Percentiles rank a stretch among this genome's conserved stretches.
Conservation (phyloP, 2,888 invertebrate species). For the Encarsia formosa region DNA sequence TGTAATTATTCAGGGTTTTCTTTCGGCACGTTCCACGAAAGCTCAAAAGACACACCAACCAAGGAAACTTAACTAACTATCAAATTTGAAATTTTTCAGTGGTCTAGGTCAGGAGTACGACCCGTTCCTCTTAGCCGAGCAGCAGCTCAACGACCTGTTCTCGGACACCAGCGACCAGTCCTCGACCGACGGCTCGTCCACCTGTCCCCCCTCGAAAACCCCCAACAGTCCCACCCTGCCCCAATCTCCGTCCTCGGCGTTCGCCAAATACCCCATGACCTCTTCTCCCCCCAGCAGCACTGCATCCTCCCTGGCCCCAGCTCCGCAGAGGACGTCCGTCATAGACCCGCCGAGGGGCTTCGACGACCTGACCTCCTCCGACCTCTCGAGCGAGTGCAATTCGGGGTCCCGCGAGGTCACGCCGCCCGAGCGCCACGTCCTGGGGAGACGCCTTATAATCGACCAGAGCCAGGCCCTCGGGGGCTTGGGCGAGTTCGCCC, state of each 20-base stretch:
- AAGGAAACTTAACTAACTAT: conserved; percentile 1
- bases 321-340: conserved; percentile 42
- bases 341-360: conserved; percentile 52
- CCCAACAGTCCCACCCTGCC: conserved; percentile 28
- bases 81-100: conserved; percentile 37
- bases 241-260: conserved; percentile 48
- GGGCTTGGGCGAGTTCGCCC: conserved; percentile 23
- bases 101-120: conserved; percentile 60
- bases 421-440: neutral
- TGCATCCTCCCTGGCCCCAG: neutral
- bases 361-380: conserved; percentile 44
- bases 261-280: conserved; percentile 38
- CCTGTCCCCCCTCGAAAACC: conserved; percentile 13
- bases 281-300: conserved; percentile 18
- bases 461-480: conserved; percentile 43
- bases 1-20: no score
- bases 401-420: conserved; percentile 32
- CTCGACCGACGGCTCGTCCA: conserved; percentile 36
- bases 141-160: conserved; percentile 77
- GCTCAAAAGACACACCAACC: no score
- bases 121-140: conserved; percentile 75
- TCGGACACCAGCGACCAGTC: conserved; percentile 58
- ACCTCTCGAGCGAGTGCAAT: conserved; percentile 42
- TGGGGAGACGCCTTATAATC: conserved; percentile 41
- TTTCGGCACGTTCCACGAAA: no score